phyloP scores from a whole-genome alignment of 2,113 vertebrate genomes.

The Embiotoca jacksoni region DNA sequence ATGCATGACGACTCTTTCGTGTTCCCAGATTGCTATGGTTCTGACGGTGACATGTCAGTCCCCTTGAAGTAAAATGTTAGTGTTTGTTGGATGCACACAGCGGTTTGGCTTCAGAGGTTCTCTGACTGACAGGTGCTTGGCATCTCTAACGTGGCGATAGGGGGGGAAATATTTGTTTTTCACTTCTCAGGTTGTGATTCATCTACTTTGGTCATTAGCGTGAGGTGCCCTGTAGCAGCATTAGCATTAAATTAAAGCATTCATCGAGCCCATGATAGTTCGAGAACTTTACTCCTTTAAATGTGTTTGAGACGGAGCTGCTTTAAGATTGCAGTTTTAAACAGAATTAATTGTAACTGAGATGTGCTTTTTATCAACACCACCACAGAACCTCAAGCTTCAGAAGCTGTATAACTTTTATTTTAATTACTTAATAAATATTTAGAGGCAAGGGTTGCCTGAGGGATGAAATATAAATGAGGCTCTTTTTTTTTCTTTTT shows the following conservation, averaged over 20 bases:
- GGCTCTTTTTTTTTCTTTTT: slow-evolving; percentile 65
- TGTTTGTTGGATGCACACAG: no score
- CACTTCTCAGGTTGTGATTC: neutral
- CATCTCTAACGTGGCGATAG: no score
- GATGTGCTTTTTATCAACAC: slow-evolving; percentile 48
- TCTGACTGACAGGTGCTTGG: no score
- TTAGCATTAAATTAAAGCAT: neutral
- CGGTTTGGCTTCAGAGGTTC: no score
- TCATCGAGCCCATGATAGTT: neutral
- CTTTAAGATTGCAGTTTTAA: slow-evolving; percentile 53
- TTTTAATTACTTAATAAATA: slow-evolving; percentile 82
- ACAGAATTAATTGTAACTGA: slow-evolving; percentile 57
- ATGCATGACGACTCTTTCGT: no score
- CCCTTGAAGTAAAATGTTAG: no score
- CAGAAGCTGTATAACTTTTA: slow-evolving; percentile 69
- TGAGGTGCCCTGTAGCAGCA: neutral
- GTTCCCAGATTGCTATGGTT: no score
- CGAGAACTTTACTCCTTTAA: slow-evolving; percentile 14
- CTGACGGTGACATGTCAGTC: no score
- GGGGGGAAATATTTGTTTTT: neutral
- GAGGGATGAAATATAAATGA: slow-evolving; percentile 73
- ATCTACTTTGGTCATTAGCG: neutral
- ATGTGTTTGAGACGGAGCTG: slow-evolving; percentile 11
- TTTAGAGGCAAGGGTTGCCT: slow-evolving; percentile 72
- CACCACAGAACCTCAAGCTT: slow-evolving; percentile 58